Conservation (phyloP, 2,113 vertebrate genomes). For the Crotalus tigris region DNA sequence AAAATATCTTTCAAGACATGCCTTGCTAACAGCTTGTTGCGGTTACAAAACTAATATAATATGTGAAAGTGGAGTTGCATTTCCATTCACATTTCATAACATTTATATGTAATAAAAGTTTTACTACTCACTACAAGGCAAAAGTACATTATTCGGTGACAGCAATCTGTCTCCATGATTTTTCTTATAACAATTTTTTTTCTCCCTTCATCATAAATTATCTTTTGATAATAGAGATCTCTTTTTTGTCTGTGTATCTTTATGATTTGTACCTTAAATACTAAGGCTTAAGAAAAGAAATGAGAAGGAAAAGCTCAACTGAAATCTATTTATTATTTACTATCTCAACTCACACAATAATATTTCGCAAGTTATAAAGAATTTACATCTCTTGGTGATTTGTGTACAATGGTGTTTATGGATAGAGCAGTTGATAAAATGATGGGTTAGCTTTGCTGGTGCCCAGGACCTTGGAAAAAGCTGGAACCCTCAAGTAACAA, state of each 20-base stretch:
- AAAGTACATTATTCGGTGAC: slow-evolving; percentile 39
- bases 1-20: slow-evolving; percentile 16
- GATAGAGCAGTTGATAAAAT: slow-evolving; percentile 57
- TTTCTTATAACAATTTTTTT: slow-evolving; percentile 54
- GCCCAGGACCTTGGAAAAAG: not conserved
- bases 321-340: slow-evolving; percentile 52
- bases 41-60: slow-evolving; percentile 50
- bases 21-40: slow-evolving; percentile 45
- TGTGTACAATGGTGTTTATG: slow-evolving; percentile 69
- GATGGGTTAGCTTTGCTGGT: slow-evolving; percentile 32
- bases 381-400: slow-evolving; percentile 74
- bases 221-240: slow-evolving; percentile 59
- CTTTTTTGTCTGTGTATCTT: slow-evolving; percentile 46
- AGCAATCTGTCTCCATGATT: slow-evolving; percentile 42
- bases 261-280: slow-evolving; percentile 64
- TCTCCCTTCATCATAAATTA: slow-evolving; percentile 54
- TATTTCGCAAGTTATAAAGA: slow-evolving; percentile 76
- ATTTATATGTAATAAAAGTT: slow-evolving; percentile 55
- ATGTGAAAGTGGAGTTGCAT: slow-evolving; percentile 40
- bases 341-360: slow-evolving; percentile 73
- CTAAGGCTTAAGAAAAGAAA: slow-evolving; percentile 67
- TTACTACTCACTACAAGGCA: slow-evolving; percentile 37
- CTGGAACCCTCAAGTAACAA: not conserved
- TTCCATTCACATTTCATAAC: slow-evolving; percentile 56
- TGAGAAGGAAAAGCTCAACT: slow-evolving; percentile 63